phyloP scores from a whole-genome alignment of 2,888 invertebrate genomes.

The Apodemia zela region DNA sequence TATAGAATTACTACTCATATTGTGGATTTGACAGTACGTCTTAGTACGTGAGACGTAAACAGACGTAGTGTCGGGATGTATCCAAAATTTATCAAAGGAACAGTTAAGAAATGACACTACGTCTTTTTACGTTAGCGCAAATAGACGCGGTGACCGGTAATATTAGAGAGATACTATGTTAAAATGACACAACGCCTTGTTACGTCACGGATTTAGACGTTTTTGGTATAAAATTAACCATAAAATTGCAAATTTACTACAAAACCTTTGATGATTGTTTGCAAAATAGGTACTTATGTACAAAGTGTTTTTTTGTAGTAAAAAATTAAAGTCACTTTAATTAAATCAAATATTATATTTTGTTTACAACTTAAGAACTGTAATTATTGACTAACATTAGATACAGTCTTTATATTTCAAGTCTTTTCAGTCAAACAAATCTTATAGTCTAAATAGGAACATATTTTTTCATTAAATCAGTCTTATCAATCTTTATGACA shows the following conservation, averaged over 20 bases:
- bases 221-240: neutral
- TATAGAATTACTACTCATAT: no score
- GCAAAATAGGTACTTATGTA: constrained; percentile 1
- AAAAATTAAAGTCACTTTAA: neutral
- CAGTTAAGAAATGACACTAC: neutral
- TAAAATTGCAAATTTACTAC: no score
- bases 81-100: neutral
- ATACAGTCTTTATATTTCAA: neutral
- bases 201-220: neutral
- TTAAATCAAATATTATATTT: constrained; percentile 2
- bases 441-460: neutral
- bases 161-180: neutral
- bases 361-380: constrained; percentile 1
- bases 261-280: neutral
- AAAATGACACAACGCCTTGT: neutral
- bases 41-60: no score
- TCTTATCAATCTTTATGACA: neutral
- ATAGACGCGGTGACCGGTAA: neutral
- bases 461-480: neutral
- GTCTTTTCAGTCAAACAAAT: neutral
- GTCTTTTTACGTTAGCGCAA: neutral
- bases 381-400: neutral
- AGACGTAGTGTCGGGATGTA: neutral
- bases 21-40: no score
- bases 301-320: no score